These are phyloP conservation scores for Ornithorhynchus anatinus DNA, from an alignment of 2,113 vertebrate genomes.

Conservation along the genomic window DNA sequence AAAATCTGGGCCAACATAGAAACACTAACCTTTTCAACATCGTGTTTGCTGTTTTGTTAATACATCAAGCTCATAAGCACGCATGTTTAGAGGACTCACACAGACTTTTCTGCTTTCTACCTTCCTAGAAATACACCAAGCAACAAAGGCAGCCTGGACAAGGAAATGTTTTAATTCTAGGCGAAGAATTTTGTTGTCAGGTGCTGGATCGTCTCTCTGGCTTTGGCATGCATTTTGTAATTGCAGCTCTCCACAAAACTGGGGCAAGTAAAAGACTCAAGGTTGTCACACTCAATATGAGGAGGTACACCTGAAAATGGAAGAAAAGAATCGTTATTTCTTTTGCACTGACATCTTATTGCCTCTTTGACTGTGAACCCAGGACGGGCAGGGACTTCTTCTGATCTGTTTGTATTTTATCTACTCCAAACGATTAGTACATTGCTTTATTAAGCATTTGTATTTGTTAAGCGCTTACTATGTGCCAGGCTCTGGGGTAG, in stretches of 20 bases:
- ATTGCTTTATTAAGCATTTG: no score
- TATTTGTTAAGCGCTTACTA: no score
- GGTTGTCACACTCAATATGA: conserved; percentile 94
- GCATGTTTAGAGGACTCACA: conserved; percentile 24
- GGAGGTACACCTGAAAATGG: conserved; percentile 87
- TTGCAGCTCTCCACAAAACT: conserved; percentile 86
- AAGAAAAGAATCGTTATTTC: background rate
- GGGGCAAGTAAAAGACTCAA: conserved; percentile 93
- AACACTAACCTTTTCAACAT: background rate
- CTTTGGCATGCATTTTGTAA: conserved; percentile 77
- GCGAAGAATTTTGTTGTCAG: conserved; percentile 64
- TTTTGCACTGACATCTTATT: no score
- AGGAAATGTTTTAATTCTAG: background rate
- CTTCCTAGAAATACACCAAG: conserved; percentile 37
- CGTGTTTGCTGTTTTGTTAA: conserved; percentile 1
- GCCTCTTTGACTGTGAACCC: no score
- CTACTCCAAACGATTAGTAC: no score
- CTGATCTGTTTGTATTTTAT: no score
- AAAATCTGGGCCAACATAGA: conserved; percentile 28
- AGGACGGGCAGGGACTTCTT: no score
- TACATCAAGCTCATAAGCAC: conserved; percentile 37
- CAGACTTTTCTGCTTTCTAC: conserved; percentile 8
- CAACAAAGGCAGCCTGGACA: conserved; percentile 16
- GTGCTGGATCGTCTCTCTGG: conserved; percentile 78
- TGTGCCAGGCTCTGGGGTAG: no score